Percentiles rank a stretch among this genome's conserved stretches.
These are phyloP conservation scores for Thalpophila matura DNA, from an alignment of 2,888 invertebrate genomes.

Conservation along the genomic window DNA sequence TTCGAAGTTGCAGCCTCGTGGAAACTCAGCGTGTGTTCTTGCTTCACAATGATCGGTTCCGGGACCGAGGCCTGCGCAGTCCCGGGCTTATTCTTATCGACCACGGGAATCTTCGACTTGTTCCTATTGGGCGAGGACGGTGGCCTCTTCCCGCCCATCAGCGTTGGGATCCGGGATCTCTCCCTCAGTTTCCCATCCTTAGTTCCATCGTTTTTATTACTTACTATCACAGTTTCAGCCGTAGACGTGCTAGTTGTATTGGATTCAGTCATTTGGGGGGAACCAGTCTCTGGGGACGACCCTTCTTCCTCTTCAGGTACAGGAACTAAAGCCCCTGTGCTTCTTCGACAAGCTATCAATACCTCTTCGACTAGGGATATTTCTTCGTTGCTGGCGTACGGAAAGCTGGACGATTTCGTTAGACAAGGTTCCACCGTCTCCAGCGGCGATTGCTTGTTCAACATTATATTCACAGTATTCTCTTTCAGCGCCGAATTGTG, in stretches of 20 bases:
- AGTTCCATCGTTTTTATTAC: constrained; percentile 88
- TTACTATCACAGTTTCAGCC: constrained; percentile 93
- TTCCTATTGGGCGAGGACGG: constrained; percentile 84
- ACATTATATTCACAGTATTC: constrained; percentile 83
- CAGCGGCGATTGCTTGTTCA: constrained; percentile 73
- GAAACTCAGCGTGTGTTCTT: constrained; percentile 92
- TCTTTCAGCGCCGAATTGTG: constrained; percentile 83
- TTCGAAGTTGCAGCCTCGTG: constrained; percentile 94
- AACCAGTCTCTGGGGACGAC: constrained; percentile 86
- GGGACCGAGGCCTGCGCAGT: constrained; percentile 68
- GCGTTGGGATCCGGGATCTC: constrained; percentile 90
- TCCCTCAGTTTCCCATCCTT: constrained; percentile 85
- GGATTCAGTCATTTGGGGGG: constrained; percentile 92
- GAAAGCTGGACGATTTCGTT: constrained; percentile 83
- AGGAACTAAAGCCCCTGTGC: constrained; percentile 88
- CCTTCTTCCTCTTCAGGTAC: constrained; percentile 92
- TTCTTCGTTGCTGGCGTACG: constrained; percentile 79
- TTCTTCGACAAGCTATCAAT: constrained; percentile 84
- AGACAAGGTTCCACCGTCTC: constrained; percentile 76
- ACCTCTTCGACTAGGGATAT: constrained; percentile 87
- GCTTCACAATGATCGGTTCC: constrained; percentile 86
- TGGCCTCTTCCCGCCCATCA: constrained; percentile 87
- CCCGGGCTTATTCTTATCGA: constrained; percentile 72
- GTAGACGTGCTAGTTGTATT: constrained; percentile 93
- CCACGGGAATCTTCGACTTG: constrained; percentile 85